Evolutionary conservation across 2,113 vertebrate genomes (phyloP).

Genomic region (Vanacampus margaritifer): DNA sequence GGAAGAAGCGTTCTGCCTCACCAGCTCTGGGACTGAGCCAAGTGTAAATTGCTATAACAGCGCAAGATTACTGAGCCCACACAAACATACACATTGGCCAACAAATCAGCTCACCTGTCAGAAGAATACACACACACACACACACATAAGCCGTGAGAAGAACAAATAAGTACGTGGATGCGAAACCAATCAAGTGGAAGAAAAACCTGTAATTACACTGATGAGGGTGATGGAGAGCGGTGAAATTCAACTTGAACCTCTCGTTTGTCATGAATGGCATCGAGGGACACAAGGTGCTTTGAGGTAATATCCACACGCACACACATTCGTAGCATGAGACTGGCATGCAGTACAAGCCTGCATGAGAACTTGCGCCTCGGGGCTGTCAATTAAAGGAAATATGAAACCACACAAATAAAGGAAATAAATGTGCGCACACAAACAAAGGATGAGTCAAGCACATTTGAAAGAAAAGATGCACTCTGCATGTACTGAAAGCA

Average conservation of each 20-base stretch:
- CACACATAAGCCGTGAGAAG: slow-evolving; percentile 19
- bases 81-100: slow-evolving; percentile 2
- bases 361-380: slow-evolving; percentile 33
- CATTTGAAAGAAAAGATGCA: slow-evolving; percentile 23
- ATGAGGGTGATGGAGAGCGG: slow-evolving; percentile 18
- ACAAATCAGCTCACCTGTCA: slow-evolving; percentile 28
- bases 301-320: slow-evolving; percentile 1
- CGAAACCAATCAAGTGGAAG: slow-evolving; percentile 29
- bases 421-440: slow-evolving; percentile 6
- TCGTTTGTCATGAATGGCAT: slow-evolving; percentile 46
- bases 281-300: slow-evolving; percentile 30
- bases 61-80: slow-evolving; percentile 48
- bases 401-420: slow-evolving; percentile 18
- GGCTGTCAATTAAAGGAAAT: slow-evolving; percentile 54
- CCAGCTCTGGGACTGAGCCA: slow-evolving; percentile 46
- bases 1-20: slow-evolving; percentile 37
- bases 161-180: slow-evolving; percentile 14
- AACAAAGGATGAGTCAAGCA: slow-evolving; percentile 23
- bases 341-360: slow-evolving; percentile 14
- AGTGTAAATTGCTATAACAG: slow-evolving; percentile 60
- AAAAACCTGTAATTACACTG: slow-evolving; percentile 35
- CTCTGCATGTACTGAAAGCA: slow-evolving; percentile 23
- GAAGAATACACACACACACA: slow-evolving; percentile 11
- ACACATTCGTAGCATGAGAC: not conserved
- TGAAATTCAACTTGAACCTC: slow-evolving; percentile 31